phyloP scores from a whole-genome alignment of 2,797 vertebrate species.

The Mallotus villosus region DNA sequence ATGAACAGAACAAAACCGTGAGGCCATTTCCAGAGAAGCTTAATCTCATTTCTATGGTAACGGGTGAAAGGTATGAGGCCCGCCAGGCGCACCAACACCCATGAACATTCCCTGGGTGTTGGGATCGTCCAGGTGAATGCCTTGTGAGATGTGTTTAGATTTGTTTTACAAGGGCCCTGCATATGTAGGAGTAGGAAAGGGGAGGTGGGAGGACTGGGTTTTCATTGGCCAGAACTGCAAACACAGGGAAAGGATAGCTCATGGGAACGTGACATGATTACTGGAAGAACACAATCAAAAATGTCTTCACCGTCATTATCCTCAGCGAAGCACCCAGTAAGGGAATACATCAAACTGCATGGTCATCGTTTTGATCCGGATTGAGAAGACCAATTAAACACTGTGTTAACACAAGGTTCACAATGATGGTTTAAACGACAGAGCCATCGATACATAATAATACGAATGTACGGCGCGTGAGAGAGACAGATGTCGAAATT shows the following conservation, averaged over 20 bases:
- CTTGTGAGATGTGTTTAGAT: not conserved
- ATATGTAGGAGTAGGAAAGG: slow-evolving; percentile 4
- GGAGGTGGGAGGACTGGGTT: slow-evolving; percentile 21
- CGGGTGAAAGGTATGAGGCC: not conserved
- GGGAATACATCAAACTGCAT: no score
- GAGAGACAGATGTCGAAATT: not conserved
- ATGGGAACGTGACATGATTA: slow-evolving; percentile 18
- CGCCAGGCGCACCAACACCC: not conserved
- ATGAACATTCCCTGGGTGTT: not conserved
- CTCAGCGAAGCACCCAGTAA: no score
- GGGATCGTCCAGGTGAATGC: not conserved
- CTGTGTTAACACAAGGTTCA: no score
- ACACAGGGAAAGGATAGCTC: slow-evolving; percentile 28
- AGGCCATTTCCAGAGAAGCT: not conserved
- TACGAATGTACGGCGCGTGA: not conserved
- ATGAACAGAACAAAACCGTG: not conserved
- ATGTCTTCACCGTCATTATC: slow-evolving; percentile 12
- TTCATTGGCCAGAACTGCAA: slow-evolving; percentile 45
- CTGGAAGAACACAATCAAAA: slow-evolving; percentile 16
- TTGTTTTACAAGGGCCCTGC: not conserved
- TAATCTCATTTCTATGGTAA: not conserved
- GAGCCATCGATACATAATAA: no score
- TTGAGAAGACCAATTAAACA: no score
- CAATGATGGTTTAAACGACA: no score
- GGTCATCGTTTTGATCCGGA: no score